phyloP scores from a whole-genome alignment of 1,140 invertebrate genomes.

The Hycleus phaleratus region DNA sequence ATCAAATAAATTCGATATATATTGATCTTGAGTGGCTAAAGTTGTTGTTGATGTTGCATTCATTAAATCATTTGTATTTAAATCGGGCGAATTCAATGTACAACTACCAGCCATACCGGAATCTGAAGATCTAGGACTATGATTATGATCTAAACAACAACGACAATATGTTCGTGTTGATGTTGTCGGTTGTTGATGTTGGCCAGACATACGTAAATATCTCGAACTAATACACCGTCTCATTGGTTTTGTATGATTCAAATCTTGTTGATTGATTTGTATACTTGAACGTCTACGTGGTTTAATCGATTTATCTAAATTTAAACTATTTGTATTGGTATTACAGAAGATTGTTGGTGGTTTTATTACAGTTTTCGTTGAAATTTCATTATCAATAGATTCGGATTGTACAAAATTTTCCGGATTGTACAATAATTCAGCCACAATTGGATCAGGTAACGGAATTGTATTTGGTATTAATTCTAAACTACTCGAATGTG shows the following conservation, averaged over 20 bases:
- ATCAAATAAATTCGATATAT: background rate
- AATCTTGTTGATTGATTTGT: conserved; percentile 27
- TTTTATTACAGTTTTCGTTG: conserved; percentile 41
- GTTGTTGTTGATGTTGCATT: too few relatives aligned
- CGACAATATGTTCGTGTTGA: conserved; percentile 43
- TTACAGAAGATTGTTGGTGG: conserved; percentile 48
- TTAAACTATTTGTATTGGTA: conserved; percentile 34
- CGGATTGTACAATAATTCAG: conserved; percentile 45
- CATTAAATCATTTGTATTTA: conserved; percentile 3
- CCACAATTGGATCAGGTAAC: conserved; percentile 44
- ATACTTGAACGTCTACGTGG: conserved; percentile 33
- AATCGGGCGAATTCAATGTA: conserved; percentile 58
- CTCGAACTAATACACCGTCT: conserved; percentile 46
- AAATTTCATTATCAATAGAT: conserved; percentile 31
- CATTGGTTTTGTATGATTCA: conserved; percentile 21
- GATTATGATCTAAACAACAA: conserved; percentile 50
- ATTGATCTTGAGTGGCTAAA: too few relatives aligned
- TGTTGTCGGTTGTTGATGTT: conserved; percentile 12
- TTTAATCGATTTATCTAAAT: conserved; percentile 32
- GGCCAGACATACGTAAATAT: conserved; percentile 37
- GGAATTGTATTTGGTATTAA: conserved; percentile 42
- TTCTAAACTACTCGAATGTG: conserved; percentile 49
- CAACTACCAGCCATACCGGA: conserved; percentile 76
- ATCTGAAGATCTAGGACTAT: conserved; percentile 66
- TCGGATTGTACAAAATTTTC: conserved; percentile 24